These are phyloP conservation scores for Stigmatopora argus DNA, from an alignment of 2,113 vertebrate genomes.

Conservation along the genomic window DNA sequence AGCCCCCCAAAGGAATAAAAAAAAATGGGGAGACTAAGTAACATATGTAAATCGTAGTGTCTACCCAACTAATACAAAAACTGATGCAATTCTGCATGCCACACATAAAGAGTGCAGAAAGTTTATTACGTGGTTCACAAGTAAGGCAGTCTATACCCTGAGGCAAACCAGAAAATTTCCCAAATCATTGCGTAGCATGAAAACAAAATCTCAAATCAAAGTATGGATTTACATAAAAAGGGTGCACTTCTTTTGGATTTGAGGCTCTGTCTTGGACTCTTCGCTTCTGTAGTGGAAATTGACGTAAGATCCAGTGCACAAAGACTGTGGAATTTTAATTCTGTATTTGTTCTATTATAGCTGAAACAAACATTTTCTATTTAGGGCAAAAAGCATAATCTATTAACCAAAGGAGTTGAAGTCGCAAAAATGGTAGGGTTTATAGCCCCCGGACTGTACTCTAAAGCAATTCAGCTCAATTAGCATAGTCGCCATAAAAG, in stretches of 20 bases:
- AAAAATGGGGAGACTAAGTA: constrained; percentile 32
- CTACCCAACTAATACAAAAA: constrained; percentile 15
- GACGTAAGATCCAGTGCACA: constrained; percentile 32
- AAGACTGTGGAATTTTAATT: constrained; percentile 51
- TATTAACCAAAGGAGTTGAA: constrained; percentile 50
- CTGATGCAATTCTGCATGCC: constrained; percentile 14
- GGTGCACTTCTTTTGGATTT: constrained; percentile 28
- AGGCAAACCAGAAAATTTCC: constrained; percentile 22
- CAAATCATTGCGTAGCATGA: constrained; percentile 18
- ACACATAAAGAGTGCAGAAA: constrained; percentile 25
- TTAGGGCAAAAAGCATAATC: constrained; percentile 45
- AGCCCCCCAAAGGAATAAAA: constrained; percentile 46
- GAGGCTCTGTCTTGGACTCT: constrained; percentile 33
- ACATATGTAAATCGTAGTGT: constrained; percentile 47
- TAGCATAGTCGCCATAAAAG: constrained; percentile 44
- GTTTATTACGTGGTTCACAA: constrained; percentile 35
- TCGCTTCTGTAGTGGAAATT: constrained; percentile 45
- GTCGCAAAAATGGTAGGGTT: constrained; percentile 41
- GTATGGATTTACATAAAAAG: constrained; percentile 40
- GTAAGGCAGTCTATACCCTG: constrained; percentile 42
- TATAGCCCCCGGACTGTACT: constrained; percentile 43
- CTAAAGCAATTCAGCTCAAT: constrained; percentile 56
- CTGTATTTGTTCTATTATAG: constrained; percentile 53
- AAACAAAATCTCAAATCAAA: constrained; percentile 16
- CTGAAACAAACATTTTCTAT: constrained; percentile 63